These are phyloP conservation scores for Diadromus collaris DNA, from an alignment of 2,888 invertebrate species.

Conservation along the genomic window DNA sequence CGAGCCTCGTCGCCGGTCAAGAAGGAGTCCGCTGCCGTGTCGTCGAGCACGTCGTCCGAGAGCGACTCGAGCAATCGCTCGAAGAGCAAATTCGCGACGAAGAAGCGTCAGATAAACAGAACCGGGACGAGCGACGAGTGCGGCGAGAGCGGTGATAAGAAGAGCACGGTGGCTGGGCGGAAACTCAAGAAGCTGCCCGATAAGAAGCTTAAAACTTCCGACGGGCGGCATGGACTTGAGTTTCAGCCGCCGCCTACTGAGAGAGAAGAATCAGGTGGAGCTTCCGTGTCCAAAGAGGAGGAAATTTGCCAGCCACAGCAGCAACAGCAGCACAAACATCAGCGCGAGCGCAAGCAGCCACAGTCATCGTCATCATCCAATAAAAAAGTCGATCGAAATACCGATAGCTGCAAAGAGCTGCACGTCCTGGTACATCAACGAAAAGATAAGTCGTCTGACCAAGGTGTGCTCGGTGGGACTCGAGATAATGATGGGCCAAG, in stretches of 20 bases:
- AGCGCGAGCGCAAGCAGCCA: conserved; percentile 49
- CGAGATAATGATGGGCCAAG: conserved; percentile 79
- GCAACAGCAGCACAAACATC: conserved; percentile 52
- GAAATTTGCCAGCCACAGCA: conserved; percentile 53
- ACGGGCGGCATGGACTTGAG: conserved; percentile 88
- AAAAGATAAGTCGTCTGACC: conserved; percentile 68
- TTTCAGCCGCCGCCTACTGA: conserved; percentile 87
- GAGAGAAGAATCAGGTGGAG: conserved; percentile 86
- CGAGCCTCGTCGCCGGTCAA: conserved; percentile 52
- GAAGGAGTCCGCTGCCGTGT: conserved; percentile 73
- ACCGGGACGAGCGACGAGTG: conserved; percentile 43
- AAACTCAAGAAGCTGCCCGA: conserved; percentile 86
- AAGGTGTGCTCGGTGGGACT: conserved; percentile 78
- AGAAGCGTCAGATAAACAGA: conserved; percentile 61
- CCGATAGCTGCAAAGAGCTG: conserved; percentile 56
- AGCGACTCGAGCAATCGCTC: conserved; percentile 73
- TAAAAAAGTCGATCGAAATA: conserved; percentile 53
- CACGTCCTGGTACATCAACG: conserved; percentile 55
- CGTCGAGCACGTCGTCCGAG: conserved; percentile 75
- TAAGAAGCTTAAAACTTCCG: conserved; percentile 93
- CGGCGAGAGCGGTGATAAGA: conserved; percentile 63
- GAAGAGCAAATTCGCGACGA: conserved; percentile 61
- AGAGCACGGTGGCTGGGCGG: conserved; percentile 77
- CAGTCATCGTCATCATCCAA: conserved; percentile 48
- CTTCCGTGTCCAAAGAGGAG: conserved; percentile 76